phyloP scores from a whole-genome alignment of 2,113 vertebrate genomes.

The Sapayoa aenigma region DNA sequence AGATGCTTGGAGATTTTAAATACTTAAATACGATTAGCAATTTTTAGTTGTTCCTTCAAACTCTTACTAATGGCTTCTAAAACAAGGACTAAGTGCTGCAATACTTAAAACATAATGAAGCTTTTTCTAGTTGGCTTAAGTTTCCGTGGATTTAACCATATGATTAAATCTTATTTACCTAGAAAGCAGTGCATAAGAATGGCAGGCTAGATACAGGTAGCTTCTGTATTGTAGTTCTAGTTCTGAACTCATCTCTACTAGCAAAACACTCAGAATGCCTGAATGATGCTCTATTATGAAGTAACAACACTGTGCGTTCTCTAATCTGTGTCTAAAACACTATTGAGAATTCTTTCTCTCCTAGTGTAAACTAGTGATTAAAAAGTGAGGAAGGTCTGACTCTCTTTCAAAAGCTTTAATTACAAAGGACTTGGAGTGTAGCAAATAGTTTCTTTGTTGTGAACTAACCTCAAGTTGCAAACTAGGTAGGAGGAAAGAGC shows the following conservation, averaged over 20 bases:
- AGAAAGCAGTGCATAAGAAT: background rate
- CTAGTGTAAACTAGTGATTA: background rate
- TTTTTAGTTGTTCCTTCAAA: background rate
- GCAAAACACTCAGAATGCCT: background rate
- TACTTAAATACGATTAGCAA: background rate
- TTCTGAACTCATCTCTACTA: background rate
- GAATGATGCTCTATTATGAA: background rate
- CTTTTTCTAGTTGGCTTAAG: background rate
- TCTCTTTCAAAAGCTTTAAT: background rate
- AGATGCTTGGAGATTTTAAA: slow-evolving; percentile 27
- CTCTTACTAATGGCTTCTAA: background rate
- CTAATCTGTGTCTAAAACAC: background rate
- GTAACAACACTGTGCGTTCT: background rate
- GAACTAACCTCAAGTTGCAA: background rate
- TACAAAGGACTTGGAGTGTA: background rate
- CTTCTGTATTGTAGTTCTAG: background rate
- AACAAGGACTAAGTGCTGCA: background rate
- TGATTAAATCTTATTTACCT: background rate
- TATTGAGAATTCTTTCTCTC: background rate
- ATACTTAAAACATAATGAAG: background rate
- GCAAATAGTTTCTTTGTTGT: background rate
- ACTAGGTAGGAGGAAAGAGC: background rate
- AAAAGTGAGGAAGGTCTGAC: background rate
- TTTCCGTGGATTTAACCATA: background rate
- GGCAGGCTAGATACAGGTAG: background rate